A percentile compares a stretch with the other conserved stretches of the same genome.
Evolutionary conservation across 2,888 invertebrate genomes (phyloP).

Genomic region (Catotricha subobsoleta): DNA sequence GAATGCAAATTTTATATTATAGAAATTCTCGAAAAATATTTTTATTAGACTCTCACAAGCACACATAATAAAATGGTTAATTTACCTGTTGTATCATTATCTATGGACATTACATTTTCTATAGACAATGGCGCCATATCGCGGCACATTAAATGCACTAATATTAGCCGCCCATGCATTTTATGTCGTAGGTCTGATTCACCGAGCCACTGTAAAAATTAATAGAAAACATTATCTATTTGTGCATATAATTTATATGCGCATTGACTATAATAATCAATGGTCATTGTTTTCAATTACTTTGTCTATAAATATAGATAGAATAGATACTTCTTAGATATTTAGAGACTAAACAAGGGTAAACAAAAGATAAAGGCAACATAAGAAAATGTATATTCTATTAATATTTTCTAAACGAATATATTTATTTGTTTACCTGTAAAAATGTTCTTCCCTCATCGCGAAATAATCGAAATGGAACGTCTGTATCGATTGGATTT

Average conservation of each 20-base stretch:
- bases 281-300: too few relatives aligned
- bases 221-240: background rate
- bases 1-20: too few relatives aligned
- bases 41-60: background rate
- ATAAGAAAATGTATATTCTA: too few relatives aligned
- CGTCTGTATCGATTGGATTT: slow-evolving; percentile 56
- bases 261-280: background rate
- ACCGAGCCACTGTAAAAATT: slow-evolving; percentile 56
- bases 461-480: slow-evolving; percentile 62
- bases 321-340: too few relatives aligned
- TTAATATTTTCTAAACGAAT: too few relatives aligned
- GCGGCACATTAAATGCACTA: slow-evolving; percentile 62
- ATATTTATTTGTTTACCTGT: slow-evolving; percentile 36
- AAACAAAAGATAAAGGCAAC: background rate
- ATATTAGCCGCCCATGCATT: slow-evolving; percentile 64
- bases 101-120: slow-evolving; percentile 22
- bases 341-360: background rate
- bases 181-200: slow-evolving; percentile 54
- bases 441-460: slow-evolving; percentile 68
- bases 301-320: too few relatives aligned
- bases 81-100: slow-evolving; percentile 11
- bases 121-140: slow-evolving; percentile 37
- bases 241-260: background rate
- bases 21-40: background rate
- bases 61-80: background rate